Evolutionary conservation across 2,888 invertebrate species (phyloP), one percentile per base, ranked within the genome.

Genomic region (Uropetala carovei): DNA sequence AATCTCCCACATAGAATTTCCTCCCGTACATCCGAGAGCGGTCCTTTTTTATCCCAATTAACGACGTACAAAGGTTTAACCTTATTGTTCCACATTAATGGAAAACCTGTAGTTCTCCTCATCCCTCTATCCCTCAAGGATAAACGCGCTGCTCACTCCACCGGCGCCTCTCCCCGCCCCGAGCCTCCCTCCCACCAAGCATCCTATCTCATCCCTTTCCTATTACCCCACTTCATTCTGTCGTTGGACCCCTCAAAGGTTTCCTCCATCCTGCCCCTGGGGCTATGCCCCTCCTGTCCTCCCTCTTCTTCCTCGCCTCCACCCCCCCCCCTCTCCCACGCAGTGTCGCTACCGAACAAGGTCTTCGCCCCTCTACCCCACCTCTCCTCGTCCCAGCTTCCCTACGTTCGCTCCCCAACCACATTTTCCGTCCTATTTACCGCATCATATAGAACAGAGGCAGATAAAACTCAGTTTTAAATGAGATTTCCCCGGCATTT

Each of bases 371-470:
- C 56, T 86, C 58, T 64, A 11, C 59, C 59, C 86, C 86, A 58
- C 85, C 27, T 13, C 30, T 27, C 27, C 43, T 30, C 11, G 59
- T 60, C 60, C 86, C 60, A 56, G n/a, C 56, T 4, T 43, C 83
- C 83, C 56, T 3, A 27, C 43, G 82, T n/a, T 83, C 56, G n/a
- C 83, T 83, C 57, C n/a, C 56, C 83, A 57, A 83, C 56, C 83
- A 83, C 43, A 86, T 86, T 60, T 86, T 86, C 60, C 86, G 60
- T 60, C 60, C 86, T 86, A 89, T 89, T 89, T 89, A 89, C 89
- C 64, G 89, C 89, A 60, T 89, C 89, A 89, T 89, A 89, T 64
- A 64, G 86, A 64, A 18, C 86, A 86, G 86, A 60, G 64, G 43
- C 64, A 68, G 64, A 89, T 89, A 43, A 64, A 64, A 89, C 86